These are phyloP conservation scores for Leptinotarsa texana DNA, from an alignment of 1,140 invertebrate genomes.

Conservation along the genomic window DNA sequence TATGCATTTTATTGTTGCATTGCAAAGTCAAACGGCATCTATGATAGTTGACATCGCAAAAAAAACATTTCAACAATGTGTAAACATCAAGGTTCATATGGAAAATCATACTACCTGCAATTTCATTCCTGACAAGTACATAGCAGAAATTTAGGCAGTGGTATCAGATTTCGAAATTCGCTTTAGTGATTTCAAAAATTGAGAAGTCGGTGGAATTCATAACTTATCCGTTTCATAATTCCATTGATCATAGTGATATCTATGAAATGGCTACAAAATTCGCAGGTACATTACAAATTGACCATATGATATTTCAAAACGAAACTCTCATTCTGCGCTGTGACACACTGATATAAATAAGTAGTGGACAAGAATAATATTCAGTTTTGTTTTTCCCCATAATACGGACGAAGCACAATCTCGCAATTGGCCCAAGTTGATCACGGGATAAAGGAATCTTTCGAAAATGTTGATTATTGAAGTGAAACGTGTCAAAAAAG, in stretches of 20 bases:
- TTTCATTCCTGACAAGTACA: slow-evolving; percentile 27
- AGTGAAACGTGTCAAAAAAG: too few relatives aligned
- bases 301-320: slow-evolving; percentile 18
- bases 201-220: slow-evolving; percentile 24
- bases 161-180: background rate
- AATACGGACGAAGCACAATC: too few relatives aligned
- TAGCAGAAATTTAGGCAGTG: slow-evolving; percentile 14
- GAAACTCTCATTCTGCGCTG: slow-evolving; percentile 21
- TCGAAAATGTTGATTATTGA: too few relatives aligned
- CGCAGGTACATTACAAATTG: slow-evolving; percentile 23
- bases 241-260: background rate
- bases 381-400: too few relatives aligned
- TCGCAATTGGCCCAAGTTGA: too few relatives aligned
- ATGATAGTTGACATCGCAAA: slow-evolving; percentile 25
- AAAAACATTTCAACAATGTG: slow-evolving; percentile 23
- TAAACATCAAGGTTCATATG: slow-evolving; percentile 25
- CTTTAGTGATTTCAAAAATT: slow-evolving; percentile 28
- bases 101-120: slow-evolving; percentile 23
- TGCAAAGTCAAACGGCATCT: slow-evolving; percentile 26
- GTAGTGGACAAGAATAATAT: too few relatives aligned
- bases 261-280: slow-evolving; percentile 28
- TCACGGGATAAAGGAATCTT: too few relatives aligned
- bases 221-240: slow-evolving; percentile 31
- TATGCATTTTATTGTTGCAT: slow-evolving; percentile 35
- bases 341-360: slow-evolving; percentile 18